Conservation (phyloP, 2,888 invertebrate species). For the Glyphotaelius pellucidus region DNA sequence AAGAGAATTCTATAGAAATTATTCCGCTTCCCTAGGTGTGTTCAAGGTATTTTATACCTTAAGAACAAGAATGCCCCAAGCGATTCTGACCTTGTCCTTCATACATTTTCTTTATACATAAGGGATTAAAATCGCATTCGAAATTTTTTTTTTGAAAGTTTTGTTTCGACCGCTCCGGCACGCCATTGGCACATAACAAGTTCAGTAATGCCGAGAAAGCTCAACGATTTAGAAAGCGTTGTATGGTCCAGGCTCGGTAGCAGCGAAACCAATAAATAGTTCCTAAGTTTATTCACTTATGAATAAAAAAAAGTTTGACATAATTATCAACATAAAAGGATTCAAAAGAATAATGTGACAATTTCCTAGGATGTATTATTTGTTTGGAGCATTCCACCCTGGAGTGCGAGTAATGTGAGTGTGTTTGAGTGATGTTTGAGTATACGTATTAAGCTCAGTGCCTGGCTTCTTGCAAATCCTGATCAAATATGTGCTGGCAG, state of each 20-base stretch:
- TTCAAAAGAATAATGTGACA: background rate
- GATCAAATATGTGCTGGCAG: slow-evolving; percentile 55
- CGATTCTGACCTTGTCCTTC: too few species aligned
- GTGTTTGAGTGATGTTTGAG: background rate
- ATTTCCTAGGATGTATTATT: background rate
- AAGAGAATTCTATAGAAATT: too few species aligned
- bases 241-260: background rate
- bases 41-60: too few species aligned
- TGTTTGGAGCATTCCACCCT: background rate
- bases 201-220: background rate
- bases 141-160: too few species aligned
- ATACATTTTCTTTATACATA: too few species aligned
- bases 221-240: background rate
- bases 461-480: slow-evolving; percentile 11
- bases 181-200: too few species aligned
- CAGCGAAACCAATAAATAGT: too few species aligned
- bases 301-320: background rate
- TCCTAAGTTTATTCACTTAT: background rate
- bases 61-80: too few species aligned
- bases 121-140: too few species aligned
- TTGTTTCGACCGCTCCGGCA: too few species aligned
- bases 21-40: too few species aligned
- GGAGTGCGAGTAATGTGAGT: background rate
- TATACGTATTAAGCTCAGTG: background rate
- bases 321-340: background rate